A percentile compares a stretch with the other conserved stretches of the same genome.
Evolutionary conservation across 2,113 vertebrate genomes (phyloP).

Genomic region (Lota lota): DNA sequence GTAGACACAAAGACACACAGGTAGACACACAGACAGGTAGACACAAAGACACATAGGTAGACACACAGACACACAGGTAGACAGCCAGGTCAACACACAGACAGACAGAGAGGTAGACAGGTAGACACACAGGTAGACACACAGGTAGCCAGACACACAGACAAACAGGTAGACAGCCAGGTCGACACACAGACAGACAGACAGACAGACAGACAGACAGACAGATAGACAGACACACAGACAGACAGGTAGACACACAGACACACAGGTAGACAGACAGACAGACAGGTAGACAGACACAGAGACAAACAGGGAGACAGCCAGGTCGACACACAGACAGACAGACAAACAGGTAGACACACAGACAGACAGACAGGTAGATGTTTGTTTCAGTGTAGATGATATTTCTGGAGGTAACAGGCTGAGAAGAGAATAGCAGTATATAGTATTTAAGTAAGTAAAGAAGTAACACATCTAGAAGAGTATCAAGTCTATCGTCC

Average conservation of each 20-base stretch:
- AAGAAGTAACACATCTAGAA: no score
- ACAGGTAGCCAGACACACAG: no score
- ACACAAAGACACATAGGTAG: constrained; percentile 3
- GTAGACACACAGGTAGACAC: no score
- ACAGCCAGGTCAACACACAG: background rate
- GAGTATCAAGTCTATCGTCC: no score
- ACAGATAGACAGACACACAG: background rate
- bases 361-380: constrained; percentile 36
- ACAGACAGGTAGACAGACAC: background rate
- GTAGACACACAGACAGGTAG: background rate
- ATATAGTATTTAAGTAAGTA: no score
- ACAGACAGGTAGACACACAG: constrained; percentile 10
- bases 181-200: constrained; percentile 37
- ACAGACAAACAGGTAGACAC: constrained; percentile 26
- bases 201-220: background rate
- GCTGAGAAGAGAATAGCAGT: no score
- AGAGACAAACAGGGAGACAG: constrained; percentile 37
- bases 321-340: constrained; percentile 46
- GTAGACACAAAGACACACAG: background rate
- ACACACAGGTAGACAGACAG: constrained; percentile 4
- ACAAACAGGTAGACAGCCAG: constrained; percentile 30
- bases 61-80: constrained; percentile 9
- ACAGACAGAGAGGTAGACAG: constrained; percentile 23
- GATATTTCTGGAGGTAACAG: no score
- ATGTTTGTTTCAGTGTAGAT: no score